Evolutionary conservation across 1,140 invertebrate species (phyloP), one percentile per base, ranked within the genome.

Genomic region (Listronotus oregonensis): DNA sequence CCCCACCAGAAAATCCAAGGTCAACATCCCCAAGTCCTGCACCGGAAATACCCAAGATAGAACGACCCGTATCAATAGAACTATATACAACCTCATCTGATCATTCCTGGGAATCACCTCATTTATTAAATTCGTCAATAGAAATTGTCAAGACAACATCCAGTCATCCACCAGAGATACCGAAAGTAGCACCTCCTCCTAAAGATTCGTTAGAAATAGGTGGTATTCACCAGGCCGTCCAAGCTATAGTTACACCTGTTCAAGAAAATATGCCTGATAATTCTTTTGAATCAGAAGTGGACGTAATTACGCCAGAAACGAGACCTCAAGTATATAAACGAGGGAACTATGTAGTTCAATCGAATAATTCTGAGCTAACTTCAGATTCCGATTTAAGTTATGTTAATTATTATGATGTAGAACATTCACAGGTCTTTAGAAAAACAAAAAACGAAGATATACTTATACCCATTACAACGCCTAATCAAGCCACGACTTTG

Each of bases 361-460:
- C 17, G 14, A 55, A 7, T 39, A 55, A 21, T 12, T 32, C 49
- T 11, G 64, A 70, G 62, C 50, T 73, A 10, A 75, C 75, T 3
- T 75, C 72, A 17, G 73, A 75, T 55, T 75, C 73, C 11, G 75
- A 77, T 60, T 46, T 70, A 49, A 77, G 73, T 56, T 70, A 68
- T 34, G 69, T 73, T 18, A 73, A 74, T 40, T 66, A 52, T 51
- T 76, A 76, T 49, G 71, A 76, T 66, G 66, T 70, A 17, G 64
- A 66, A 64, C 71, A 71, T 58, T 56, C 66, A 18, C 66, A 68
- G 31, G 43, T 69, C n/a, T 34, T 65, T 42, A 65, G 46, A 52
- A 55, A 47, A 27, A 40, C 57, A 1, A 65, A 66, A 32, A 57
- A 68, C 31, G 60, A 56, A 58, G 56, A 66, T 39, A 31, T 70